A percentile compares a stretch with the other conserved stretches of the same genome.
phyloP scores from a whole-genome alignment of 2,113 vertebrate species.

The Beaufortia kweichowensis region DNA sequence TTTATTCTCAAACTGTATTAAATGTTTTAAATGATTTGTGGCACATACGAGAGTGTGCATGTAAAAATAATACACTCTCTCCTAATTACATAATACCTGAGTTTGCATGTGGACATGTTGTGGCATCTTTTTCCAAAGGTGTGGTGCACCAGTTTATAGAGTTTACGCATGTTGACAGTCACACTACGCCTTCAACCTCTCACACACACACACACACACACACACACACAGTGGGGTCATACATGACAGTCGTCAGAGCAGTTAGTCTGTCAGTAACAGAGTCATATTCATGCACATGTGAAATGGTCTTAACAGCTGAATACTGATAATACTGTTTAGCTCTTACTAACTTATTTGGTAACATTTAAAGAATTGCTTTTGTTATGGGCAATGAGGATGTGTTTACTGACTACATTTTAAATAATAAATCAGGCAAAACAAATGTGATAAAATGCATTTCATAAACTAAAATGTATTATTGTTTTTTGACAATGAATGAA shows the following conservation, averaged over 20 bases:
- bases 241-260: background rate
- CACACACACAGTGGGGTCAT: too few relatives aligned
- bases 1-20: too few relatives aligned
- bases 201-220: background rate
- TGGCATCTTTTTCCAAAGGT: slow-evolving; percentile 26
- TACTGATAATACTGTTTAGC: slow-evolving; percentile 1
- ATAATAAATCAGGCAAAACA: too few relatives aligned
- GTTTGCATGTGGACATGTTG: slow-evolving; percentile 13
- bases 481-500: too few relatives aligned
- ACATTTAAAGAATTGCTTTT: background rate
- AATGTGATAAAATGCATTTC: background rate
- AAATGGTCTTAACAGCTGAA: slow-evolving; percentile 13
- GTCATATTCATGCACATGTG: background rate
- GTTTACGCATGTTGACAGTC: background rate
- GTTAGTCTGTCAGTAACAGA: background rate
- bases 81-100: background rate
- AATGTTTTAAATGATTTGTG: too few relatives aligned
- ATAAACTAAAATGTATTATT: too few relatives aligned
- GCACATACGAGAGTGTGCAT: background rate
- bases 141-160: background rate
- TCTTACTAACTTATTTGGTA: background rate
- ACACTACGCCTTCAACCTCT: background rate
- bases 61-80: background rate
- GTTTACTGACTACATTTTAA: too few relatives aligned
- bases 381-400: background rate